Base-by-base conservation (phyloP, 2,888 invertebrate species). In the Rosalia funebris region DNA sequence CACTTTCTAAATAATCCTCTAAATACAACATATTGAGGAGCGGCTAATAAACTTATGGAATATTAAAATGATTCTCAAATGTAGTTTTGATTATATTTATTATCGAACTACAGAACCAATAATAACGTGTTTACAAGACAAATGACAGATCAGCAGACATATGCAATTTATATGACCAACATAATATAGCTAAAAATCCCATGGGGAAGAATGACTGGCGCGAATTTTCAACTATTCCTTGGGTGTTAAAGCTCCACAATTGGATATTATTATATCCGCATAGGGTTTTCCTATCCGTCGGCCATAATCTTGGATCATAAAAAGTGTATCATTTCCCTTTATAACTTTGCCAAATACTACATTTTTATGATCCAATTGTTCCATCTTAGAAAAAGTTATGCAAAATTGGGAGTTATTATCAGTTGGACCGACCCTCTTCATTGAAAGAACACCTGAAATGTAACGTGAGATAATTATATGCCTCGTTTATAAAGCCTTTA, bases 1-100 rank as follows among this genome's bases (percentile, higher is more conserved):
- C 88, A 96, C 96, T 96, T 89, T 98, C 98, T 74, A 98, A 86
- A 85, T 96, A 98, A 88, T 98, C 98, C 84, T 98, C 98, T 73
- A 98, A 87, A 83, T 97, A 98, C 84, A 98, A 85, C 97, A 98
- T 98, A 82, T 82, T 90, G 5, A 10, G 14, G 9, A 11, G 9
- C 5, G 9, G 16, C 2, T 17, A 52, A 1, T 12, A 32, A 37
- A 20, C 4, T 9, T 7, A 5, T 20, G 20, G 2, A 25, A 15
- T 25, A 39, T 36, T 50, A 39, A 50, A n/a, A 39, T 19, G 7
- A 34, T n/a, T 50, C 7, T 39, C 3, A 4, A 25, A 11, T 20
- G 11, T 10, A 20, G 15, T 4, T 14, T 47, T 53, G 31, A 41
- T 17, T 3, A 19, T 32, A 20, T 53, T 37, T 53, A 53, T 56